Percentiles rank a stretch among this genome's conserved stretches.
Conservation (phyloP, 2,888 invertebrate species). For the Drosophila greeni region DNA sequence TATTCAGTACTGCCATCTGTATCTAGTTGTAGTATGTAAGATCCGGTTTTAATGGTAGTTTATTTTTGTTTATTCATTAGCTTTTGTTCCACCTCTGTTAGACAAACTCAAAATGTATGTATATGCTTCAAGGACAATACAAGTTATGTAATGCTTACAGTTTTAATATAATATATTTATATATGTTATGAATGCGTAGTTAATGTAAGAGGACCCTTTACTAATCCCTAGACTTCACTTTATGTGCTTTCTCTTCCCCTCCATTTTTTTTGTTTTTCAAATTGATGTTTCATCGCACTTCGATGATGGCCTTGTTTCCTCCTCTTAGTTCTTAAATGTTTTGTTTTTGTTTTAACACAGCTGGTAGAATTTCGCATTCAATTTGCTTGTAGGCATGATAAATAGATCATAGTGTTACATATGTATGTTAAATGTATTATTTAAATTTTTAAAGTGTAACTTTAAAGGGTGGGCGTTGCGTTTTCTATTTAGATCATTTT, state of each 20-base stretch:
- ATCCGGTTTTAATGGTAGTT: constrained; percentile 19
- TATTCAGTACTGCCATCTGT: constrained; percentile 44
- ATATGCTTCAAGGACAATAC: constrained; percentile 48
- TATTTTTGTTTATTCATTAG: constrained; percentile 32
- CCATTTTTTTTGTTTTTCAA: constrained; percentile 8
- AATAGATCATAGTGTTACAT: constrained; percentile 37
- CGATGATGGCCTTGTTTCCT: constrained; percentile 22
- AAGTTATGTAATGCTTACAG: constrained; percentile 46
- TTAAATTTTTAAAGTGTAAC: constrained; percentile 42
- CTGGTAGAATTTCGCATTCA: constrained; percentile 52
- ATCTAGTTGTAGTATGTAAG: constrained; percentile 34
- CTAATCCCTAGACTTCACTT: constrained; percentile 53
- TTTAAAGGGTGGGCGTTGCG: constrained; percentile 68
- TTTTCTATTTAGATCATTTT: constrained; percentile 41
- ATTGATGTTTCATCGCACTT: constrained; percentile 4
- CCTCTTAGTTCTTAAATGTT: constrained; percentile 22
- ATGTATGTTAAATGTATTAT: constrained; percentile 45
- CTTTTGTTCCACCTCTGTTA: constrained; percentile 16
- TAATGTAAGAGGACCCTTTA: constrained; percentile 27
- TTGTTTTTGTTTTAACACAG: constrained; percentile 50
- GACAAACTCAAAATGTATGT: constrained; percentile 26
- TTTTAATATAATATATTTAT: constrained; percentile 48
- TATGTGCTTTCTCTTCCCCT: constrained; percentile 4
- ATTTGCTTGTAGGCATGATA: constrained; percentile 36
- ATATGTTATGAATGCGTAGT: constrained; percentile 44